Evolutionary conservation across 2,888 invertebrate genomes (phyloP), one percentile per base, ranked within the genome.

Genomic region (Arctia plantaginis): DNA sequence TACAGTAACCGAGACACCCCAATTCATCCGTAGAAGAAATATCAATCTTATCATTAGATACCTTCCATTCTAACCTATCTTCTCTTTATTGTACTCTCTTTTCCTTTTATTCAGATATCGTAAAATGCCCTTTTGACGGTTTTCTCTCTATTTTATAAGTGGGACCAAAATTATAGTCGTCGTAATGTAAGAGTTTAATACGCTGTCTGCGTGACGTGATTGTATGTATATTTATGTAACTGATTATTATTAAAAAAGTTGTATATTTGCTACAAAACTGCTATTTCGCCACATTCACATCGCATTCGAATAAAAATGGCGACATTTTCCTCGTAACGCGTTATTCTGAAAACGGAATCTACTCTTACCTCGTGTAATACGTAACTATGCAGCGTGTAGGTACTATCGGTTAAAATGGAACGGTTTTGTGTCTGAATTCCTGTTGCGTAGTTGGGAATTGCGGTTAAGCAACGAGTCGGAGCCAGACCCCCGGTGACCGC

Each of bases 391-490:
- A 66, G n/a, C 39, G 3, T n/a, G n/a, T n/a, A n/a, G n/a, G 8
- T 39, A 66, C 3, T 66, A 66, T 39, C 65, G n/a, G 47, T 39
- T 68, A 13, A 72, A 72, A 72, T 55, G 27, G 71, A 66, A 66
- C 39, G 67, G 15, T 15, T 18, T 68, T 39, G 27, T 69, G 39
- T 64, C 47, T 65, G 47, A 64, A 73, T 73, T 73, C 41, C 73
- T 73, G 69, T 69, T 65, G 27, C 39, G 39, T 64, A 73, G 62
- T 44, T 51, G 67, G 47, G 69, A 47, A 51, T 64, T 73, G 69
- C 69, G 73, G 73, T 69, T 67, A 39, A 64, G 64, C 67, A 73
- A 68, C 62, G 73, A 44, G 68, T 73, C 73, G 41, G 44, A 23
- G 47, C 35, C 64, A 69, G 64, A 20, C 35, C 72, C 35, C 23